Conservation (phyloP, 1,140 invertebrate species). For the Asobara japonica region DNA sequence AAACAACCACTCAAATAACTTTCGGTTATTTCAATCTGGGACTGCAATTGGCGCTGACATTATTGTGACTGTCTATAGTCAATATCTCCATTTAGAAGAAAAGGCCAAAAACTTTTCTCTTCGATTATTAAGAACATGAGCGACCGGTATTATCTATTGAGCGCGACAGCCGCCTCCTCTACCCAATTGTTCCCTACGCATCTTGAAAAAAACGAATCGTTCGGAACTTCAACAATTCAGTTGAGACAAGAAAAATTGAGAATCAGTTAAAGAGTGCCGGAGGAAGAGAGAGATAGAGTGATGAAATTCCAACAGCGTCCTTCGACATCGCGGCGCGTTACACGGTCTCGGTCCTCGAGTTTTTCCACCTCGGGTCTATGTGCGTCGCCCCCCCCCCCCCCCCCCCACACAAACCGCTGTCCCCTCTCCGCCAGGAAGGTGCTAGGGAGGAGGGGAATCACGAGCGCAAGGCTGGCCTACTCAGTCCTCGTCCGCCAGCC, state of each 20-base stretch:
- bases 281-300: neutral
- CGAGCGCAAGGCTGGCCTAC: constrained; percentile 59
- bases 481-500: constrained; percentile 64
- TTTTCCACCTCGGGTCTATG: constrained; percentile 36
- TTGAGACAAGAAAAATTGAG: neutral
- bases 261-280: constrained; percentile 10
- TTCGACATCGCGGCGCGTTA: constrained; percentile 29
- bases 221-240: neutral
- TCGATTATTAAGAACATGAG: too few relatives aligned
- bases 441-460: constrained; percentile 45
- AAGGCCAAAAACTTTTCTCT: too few relatives aligned
- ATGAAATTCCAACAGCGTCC: constrained; percentile 30
- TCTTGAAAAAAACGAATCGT: neutral
- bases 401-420: constrained; percentile 23
- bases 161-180: too few relatives aligned
- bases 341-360: constrained; percentile 27
- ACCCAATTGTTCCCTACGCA: too few relatives aligned
- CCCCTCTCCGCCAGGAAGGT: constrained; percentile 40
- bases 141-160: too few relatives aligned
- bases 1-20: too few relatives aligned
- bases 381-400: constrained; percentile 30
- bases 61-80: too few relatives aligned
- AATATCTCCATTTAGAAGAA: too few relatives aligned
- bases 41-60: too few relatives aligned
- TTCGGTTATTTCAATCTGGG: too few relatives aligned